These are phyloP conservation scores for Balaeniceps rex DNA, from an alignment of 2,113 vertebrate genomes.

Conservation along the genomic window DNA sequence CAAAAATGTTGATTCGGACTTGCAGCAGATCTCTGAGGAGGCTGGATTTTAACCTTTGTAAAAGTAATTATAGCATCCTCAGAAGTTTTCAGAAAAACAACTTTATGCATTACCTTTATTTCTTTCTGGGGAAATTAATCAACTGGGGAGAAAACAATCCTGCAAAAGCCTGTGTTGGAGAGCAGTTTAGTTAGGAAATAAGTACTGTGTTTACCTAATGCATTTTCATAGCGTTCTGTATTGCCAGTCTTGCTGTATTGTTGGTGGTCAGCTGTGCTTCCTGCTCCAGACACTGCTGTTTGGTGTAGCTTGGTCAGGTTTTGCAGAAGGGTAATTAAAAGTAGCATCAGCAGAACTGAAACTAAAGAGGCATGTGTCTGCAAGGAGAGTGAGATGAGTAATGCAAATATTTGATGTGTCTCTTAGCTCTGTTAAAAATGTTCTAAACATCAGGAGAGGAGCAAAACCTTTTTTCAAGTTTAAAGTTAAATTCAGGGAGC, in stretches of 20 bases:
- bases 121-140: background rate
- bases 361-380: background rate
- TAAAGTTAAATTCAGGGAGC: background rate
- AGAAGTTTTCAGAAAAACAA: background rate
- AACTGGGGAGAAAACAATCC: background rate
- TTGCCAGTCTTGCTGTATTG: background rate
- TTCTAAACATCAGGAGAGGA: background rate
- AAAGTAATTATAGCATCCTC: background rate
- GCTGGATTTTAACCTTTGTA: background rate
- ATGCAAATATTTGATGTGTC: background rate
- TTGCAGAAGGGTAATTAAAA: conserved; percentile 1
- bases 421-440: background rate
- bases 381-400: background rate
- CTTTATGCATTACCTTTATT: background rate
- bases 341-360: conserved; percentile 47
- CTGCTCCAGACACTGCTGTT: background rate
- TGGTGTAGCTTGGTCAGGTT: background rate
- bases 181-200: background rate
- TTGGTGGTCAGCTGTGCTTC: background rate
- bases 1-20: background rate
- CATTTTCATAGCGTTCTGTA: background rate
- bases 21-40: background rate
- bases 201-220: background rate
- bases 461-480: background rate
- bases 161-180: background rate